Conservation (phyloP, 2,113 vertebrate species). For the Plotosus lineatus region DNA sequence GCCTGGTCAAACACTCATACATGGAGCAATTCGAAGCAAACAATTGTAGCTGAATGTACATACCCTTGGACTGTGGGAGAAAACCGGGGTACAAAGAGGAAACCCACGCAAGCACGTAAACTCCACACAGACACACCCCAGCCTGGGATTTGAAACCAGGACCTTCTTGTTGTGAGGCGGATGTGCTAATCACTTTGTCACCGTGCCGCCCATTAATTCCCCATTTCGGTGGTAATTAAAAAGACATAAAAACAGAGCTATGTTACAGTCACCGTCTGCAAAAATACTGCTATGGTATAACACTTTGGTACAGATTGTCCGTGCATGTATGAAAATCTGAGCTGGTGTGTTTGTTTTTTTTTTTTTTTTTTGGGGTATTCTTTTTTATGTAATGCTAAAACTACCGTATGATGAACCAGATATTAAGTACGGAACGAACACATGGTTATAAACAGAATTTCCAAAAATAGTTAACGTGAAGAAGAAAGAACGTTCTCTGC, state of each 20-base stretch:
- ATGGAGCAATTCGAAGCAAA: too few species aligned
- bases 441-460: constrained; percentile 27
- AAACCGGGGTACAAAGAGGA: too few species aligned
- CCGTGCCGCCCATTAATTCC: too few species aligned
- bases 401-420: not conserved
- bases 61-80: too few species aligned
- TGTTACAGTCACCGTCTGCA: constrained; percentile 49
- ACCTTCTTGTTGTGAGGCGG: too few species aligned
- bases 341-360: not conserved
- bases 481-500: constrained; percentile 15
- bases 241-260: constrained; percentile 22
- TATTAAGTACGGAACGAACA: not conserved
- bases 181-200: too few species aligned
- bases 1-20: too few species aligned
- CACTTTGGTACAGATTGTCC: constrained; percentile 51
- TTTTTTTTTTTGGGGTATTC: not conserved
- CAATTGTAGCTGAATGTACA: too few species aligned
- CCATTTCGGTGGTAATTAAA: constrained; percentile 52
- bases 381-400: constrained; percentile 22
- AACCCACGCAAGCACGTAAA: too few species aligned
- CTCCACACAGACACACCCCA: too few species aligned
- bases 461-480: constrained; percentile 21
- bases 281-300: constrained; percentile 63
- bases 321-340: not conserved
- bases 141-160: too few species aligned